These are phyloP conservation scores for Pygoscelis antarcticus DNA, from an alignment of 2,113 vertebrate species.

Conservation along the genomic window DNA sequence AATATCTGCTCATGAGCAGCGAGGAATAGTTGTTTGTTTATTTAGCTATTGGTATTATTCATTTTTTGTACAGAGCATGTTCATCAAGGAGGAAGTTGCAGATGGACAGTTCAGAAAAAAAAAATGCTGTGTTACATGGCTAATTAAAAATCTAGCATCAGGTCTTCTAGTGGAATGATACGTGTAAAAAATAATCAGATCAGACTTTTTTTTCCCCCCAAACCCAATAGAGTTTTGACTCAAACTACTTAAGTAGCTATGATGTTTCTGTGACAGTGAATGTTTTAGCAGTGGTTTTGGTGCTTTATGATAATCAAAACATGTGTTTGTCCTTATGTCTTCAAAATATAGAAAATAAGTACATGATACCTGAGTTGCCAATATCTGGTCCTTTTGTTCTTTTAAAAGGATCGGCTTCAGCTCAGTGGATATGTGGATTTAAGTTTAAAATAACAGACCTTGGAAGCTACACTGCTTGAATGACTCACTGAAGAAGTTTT, in stretches of 20 bases:
- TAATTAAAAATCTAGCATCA: not conserved
- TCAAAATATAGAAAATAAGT: not conserved
- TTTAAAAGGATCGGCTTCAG: not conserved
- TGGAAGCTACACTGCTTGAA: not conserved
- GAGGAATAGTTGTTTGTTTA: not conserved
- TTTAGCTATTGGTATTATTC: not conserved
- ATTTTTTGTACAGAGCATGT: not conserved
- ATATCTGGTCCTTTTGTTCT: not conserved
- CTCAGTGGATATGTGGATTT: not conserved
- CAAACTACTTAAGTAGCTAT: not conserved
- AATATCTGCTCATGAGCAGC: not conserved
- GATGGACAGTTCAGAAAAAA: not conserved
- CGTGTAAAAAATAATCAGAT: not conserved
- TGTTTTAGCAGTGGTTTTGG: not conserved
- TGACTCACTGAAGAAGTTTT: constrained; percentile 19
- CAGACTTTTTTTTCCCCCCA: fast-evolving
- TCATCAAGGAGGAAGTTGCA: not conserved
- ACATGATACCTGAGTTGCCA: not conserved
- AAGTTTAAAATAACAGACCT: not conserved
- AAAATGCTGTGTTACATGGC: not conserved
- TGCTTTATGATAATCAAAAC: not conserved
- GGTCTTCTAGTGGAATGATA: not conserved
- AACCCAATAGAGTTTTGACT: not conserved
- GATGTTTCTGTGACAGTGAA: not conserved
- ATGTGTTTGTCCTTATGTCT: not conserved